phyloP scores from a whole-genome alignment of 2,888 invertebrate genomes.

The Drosophila buzzatii region DNA sequence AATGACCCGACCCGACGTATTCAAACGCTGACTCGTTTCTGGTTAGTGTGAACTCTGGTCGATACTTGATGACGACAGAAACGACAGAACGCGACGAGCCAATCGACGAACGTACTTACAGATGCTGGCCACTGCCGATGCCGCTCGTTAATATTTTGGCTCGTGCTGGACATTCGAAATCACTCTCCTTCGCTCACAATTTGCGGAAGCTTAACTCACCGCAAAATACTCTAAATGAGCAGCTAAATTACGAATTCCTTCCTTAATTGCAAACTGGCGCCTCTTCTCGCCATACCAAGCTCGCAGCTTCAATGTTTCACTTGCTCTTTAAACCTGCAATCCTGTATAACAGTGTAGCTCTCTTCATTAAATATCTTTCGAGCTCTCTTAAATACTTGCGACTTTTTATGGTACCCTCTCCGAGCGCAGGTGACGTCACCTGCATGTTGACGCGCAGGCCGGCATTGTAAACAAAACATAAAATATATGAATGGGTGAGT shows the following conservation, averaged over 20 bases:
- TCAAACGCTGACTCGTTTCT: conserved; percentile 84
- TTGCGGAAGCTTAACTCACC: conserved; percentile 73
- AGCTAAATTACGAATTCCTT: conserved; percentile 75
- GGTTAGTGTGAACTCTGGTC: conserved; percentile 69
- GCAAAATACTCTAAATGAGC: conserved; percentile 74
- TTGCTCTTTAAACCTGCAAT: conserved; percentile 29
- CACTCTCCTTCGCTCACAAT: conserved; percentile 40
- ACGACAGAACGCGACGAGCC: conserved; percentile 32
- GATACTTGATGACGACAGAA: conserved; percentile 50
- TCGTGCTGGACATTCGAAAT: conserved; percentile 34
- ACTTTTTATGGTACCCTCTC: conserved; percentile 33
- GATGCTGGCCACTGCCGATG: conserved; percentile 44
- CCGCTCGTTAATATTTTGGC: conserved; percentile 31
- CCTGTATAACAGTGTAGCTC: conserved; percentile 45
- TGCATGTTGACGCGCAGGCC: conserved; percentile 54
- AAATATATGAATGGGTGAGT: conserved; percentile 53
- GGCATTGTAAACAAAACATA: conserved; percentile 76
- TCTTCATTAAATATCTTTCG: conserved; percentile 12
- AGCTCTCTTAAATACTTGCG: conserved; percentile 28
- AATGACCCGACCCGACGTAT: conserved; percentile 83
- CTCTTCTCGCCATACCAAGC: conserved; percentile 14
- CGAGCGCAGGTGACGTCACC: conserved; percentile 60
- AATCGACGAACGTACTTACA: conserved; percentile 41
- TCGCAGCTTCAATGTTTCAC: conserved; percentile 11
- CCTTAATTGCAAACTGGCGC: conserved; percentile 63